Evolutionary conservation across 2,888 invertebrate genomes (phyloP), one percentile per base, ranked within the genome.

Genomic region (Caenorhabditis doughertyi): DNA sequence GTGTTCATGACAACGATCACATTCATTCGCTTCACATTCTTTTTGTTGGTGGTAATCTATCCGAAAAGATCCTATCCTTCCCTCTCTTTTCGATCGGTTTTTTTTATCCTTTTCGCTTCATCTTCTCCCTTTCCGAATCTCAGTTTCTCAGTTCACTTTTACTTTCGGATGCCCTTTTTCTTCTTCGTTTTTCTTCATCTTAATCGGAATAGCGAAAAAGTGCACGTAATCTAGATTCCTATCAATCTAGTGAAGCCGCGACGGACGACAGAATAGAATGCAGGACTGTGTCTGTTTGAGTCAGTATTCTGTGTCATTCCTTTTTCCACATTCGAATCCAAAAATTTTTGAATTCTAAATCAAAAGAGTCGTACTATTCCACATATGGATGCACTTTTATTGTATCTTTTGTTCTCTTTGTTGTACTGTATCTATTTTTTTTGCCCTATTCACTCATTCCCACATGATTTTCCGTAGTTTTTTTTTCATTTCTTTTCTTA

Each of bases 171-270:
- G 35, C 62, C 44, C 72, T 62, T 62, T 72, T 47, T 47, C 44
- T 47, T 47, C 39, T 62, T 58, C 44, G 16, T n/a, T 62, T 49
- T 53, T 16, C 55, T 49, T 55, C 7, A 42, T n/a, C 21, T n/a
- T 32, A 49, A 47, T 51, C 51, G 11, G 49, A 49, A 21, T 32
- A 18, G 47, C 65, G 16, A 56, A 65, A 65, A 74, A 74, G 74
- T 74, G 74, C 74, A 74, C 65, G 65, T 56, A 65, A 74, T 74
- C 62, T 65, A 64, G 53, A 65, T 74, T 74, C 35, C 35, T 65
- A 65, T 74, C 39, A 56, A 55, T 73, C 56, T 18, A 29, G 27
- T 58, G 58, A 58, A 58, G 29, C 11, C 35, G 58, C 47, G 27
- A 11, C 42, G 44, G 27, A 62, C 13, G 35, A 35, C 21, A 7